Evolutionary conservation across 2,888 invertebrate genomes (phyloP), one percentile per base, ranked within the genome.

Genomic region (Zhengitettix transpicula): DNA sequence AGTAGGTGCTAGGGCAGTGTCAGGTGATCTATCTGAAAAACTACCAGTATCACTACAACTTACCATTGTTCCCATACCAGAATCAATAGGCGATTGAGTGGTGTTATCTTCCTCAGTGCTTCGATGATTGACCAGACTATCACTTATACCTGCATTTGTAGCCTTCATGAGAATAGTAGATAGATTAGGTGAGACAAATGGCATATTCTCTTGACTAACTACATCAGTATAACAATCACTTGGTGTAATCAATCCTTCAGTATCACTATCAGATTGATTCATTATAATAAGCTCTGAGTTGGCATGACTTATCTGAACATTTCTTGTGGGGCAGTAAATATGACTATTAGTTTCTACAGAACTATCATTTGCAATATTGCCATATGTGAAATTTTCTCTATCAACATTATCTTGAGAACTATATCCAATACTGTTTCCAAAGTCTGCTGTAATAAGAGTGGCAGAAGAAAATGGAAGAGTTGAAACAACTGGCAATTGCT

Each of bases 141-240:
- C 47, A 14, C 5, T 47, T 47, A 47, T 3, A 14, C 8, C 9
- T 14, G 12, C 5, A 47, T 47, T 12, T 12, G 12, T 12, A 14
- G 47, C 47, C n/a, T 12, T n/a, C 47, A 12, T n/a, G 8, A 12
- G 2, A n/a, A 14, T n/a, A 14, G 47, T 47, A 14, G 12, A n/a
- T 47, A 12, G 5, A 47, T 47, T 47, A 28, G 28, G 7, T 7
- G 28, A 28, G 28, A 28, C 28, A 28, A 28, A 28, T 28, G 28
- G 28, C 28, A 28, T 28, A 14, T 78, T 75, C 65, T 77, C 77
- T 60, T 75, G 70, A 16, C 76, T 77, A 63, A 79, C 78, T 47
- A 71, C 72, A 57, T 79, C 79, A 1, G 78, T 71, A 28, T 28
- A 28, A 28, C 3, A 28, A 28, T 28, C 28, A 28, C 28, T 28